phyloP scores from a whole-genome alignment of 2,113 vertebrate species.

The Gadus macrocephalus region DNA sequence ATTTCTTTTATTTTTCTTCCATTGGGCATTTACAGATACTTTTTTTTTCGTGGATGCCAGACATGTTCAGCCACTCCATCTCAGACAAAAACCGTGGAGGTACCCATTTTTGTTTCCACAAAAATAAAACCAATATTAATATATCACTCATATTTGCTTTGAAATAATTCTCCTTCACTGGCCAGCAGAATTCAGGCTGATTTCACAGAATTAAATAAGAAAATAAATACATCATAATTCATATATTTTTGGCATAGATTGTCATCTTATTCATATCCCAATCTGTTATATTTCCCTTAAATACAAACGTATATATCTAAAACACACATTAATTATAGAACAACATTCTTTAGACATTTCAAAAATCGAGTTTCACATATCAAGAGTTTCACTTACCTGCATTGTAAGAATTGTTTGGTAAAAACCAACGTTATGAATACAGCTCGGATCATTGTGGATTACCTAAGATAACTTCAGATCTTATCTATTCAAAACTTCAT shows the following conservation, averaged over 20 bases:
- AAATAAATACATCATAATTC: constrained; percentile 72
- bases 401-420: constrained; percentile 14
- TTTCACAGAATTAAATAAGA: constrained; percentile 60
- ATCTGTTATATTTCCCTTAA: constrained; percentile 43
- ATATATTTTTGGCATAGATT: constrained; percentile 64
- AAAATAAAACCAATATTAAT: constrained; percentile 33
- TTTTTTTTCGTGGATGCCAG: background rate
- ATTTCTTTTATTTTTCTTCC: constrained; percentile 1
- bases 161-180: constrained; percentile 63
- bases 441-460: constrained; percentile 32
- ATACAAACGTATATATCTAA: constrained; percentile 48
- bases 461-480: constrained; percentile 39
- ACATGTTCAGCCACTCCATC: constrained; percentile 23
- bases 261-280: constrained; percentile 47
- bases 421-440: constrained; percentile 13
- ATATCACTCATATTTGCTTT: constrained; percentile 33
- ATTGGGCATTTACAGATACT: constrained; percentile 40
- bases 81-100: constrained; percentile 18
- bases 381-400: constrained; percentile 2
- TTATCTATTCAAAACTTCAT: constrained; percentile 30
- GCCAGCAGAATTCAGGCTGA: constrained; percentile 70
- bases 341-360: constrained; percentile 55
- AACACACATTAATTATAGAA: constrained; percentile 35
- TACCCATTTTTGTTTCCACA: constrained; percentile 23
- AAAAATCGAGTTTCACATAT: constrained; percentile 36